Percentiles rank a stretch among this genome's conserved stretches.
phyloP scores from a whole-genome alignment of 2,797 vertebrate genomes.

The Eupleurogrammus muticus region DNA sequence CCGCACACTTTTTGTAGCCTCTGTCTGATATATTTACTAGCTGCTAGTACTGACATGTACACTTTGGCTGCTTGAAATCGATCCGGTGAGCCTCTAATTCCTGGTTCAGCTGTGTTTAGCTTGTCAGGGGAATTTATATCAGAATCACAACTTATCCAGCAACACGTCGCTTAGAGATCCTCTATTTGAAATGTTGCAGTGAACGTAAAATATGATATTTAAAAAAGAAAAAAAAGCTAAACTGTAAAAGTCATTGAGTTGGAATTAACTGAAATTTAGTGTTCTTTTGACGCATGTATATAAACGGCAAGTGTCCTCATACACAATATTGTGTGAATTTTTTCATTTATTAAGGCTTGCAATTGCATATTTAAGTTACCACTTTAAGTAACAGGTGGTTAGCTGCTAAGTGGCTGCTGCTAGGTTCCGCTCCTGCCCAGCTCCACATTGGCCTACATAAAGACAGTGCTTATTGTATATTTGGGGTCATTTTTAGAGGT shows the following conservation, averaged over 20 bases:
- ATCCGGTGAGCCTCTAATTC: background rate
- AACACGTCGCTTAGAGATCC: background rate
- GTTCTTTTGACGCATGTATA: too few relatives aligned
- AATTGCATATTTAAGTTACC: too few relatives aligned
- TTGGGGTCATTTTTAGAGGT: too few relatives aligned
- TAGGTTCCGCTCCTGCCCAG: too few relatives aligned
- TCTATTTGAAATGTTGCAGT: background rate
- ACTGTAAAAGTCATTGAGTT: background rate
- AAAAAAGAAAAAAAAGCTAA: background rate
- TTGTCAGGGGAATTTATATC: background rate
- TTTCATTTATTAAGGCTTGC: too few relatives aligned
- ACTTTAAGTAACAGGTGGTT: too few relatives aligned
- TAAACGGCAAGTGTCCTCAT: too few relatives aligned
- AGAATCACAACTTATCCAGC: background rate
- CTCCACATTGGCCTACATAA: too few relatives aligned
- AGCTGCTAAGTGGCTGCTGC: too few relatives aligned
- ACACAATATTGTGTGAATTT: too few relatives aligned
- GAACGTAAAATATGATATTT: background rate
- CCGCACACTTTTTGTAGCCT: slow-evolving; percentile 35
- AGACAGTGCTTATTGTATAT: too few relatives aligned
- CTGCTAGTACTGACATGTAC: slow-evolving; percentile 14
- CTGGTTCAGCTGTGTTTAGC: background rate
- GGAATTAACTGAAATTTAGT: too few relatives aligned
- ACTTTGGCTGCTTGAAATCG: background rate
- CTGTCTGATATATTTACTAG: slow-evolving; percentile 48